Percentiles rank a stretch among this genome's conserved stretches.
These are phyloP conservation scores for Apocheima hispidaria DNA, from an alignment of 2,888 invertebrate species.

Conservation along the genomic window DNA sequence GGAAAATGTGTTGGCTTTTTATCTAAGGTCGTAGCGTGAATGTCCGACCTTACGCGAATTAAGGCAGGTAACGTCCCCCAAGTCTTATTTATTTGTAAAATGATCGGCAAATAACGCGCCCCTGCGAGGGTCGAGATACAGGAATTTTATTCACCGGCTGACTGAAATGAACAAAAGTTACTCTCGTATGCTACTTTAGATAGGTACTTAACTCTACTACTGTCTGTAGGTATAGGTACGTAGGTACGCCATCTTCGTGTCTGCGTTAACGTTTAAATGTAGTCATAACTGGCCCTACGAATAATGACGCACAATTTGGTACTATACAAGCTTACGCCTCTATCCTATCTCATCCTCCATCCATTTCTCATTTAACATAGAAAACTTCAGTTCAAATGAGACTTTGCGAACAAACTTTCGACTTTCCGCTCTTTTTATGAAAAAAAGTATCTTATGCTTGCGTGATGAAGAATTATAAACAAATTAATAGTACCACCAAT, in stretches of 20 bases:
- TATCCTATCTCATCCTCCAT: too few relatives aligned
- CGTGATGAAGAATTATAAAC: too few relatives aligned
- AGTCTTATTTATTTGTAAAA: constrained; percentile 77
- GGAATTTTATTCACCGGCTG: constrained; percentile 50
- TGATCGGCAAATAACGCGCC: constrained; percentile 74
- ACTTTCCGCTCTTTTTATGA: too few relatives aligned
- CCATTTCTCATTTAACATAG: too few relatives aligned
- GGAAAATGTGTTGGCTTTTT: background rate
- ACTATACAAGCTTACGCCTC: too few relatives aligned
- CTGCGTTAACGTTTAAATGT: background rate
- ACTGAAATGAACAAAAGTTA: constrained; percentile 49
- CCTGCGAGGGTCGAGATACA: constrained; percentile 56
- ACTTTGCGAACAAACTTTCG: too few relatives aligned
- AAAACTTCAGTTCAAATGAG: too few relatives aligned
- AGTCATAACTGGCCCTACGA: too few relatives aligned
- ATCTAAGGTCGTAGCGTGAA: constrained; percentile 38
- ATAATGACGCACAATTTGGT: too few relatives aligned
- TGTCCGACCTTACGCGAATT: constrained; percentile 51
- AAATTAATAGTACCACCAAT: too few relatives aligned
- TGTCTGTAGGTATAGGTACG: too few relatives aligned
- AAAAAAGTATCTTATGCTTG: too few relatives aligned
- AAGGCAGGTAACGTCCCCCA: constrained; percentile 58
- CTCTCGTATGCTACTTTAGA: constrained; percentile 2
- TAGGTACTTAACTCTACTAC: background rate
- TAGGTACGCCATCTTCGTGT: background rate